These are phyloP conservation scores for Parasteatoda tepidariorum DNA, from an alignment of 1,140 invertebrate species.

Conservation along the genomic window DNA sequence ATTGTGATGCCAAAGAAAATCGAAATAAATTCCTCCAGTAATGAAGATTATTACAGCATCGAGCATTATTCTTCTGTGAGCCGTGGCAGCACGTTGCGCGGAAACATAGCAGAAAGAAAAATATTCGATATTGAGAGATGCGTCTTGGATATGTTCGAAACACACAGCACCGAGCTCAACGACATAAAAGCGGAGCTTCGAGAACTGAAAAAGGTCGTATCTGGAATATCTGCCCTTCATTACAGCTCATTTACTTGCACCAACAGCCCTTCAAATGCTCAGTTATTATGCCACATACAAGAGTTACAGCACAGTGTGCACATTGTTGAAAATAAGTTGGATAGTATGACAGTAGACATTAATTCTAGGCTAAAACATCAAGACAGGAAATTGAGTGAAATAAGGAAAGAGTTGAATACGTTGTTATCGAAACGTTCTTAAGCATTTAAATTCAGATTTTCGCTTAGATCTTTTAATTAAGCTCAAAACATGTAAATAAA, in stretches of 20 bases:
- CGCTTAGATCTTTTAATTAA: not conserved
- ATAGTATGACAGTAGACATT: slow-evolving; percentile 52
- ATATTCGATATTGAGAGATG: slow-evolving; percentile 51
- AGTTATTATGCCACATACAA: slow-evolving; percentile 53
- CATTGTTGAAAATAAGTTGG: slow-evolving; percentile 53
- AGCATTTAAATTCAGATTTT: not conserved
- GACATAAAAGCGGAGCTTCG: slow-evolving; percentile 45
- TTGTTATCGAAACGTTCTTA: slow-evolving; percentile 34
- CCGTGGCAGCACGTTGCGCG: slow-evolving; percentile 30
- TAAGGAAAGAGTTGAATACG: slow-evolving; percentile 53
- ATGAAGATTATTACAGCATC: slow-evolving; percentile 59
- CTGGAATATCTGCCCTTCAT: slow-evolving; percentile 33
- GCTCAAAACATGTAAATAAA: slow-evolving; percentile 41
- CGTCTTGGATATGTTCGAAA: slow-evolving; percentile 51
- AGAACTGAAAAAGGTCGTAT: slow-evolving; percentile 45
- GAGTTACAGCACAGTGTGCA: slow-evolving; percentile 57
- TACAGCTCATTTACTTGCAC: slow-evolving; percentile 13
- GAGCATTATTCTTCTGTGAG: slow-evolving; percentile 34
- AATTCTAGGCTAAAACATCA: slow-evolving; percentile 55
- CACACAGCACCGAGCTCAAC: slow-evolving; percentile 30
- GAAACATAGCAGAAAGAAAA: slow-evolving; percentile 24
- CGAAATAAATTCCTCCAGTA: slow-evolving; percentile 52
- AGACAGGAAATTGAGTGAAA: slow-evolving; percentile 50
- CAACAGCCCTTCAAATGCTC: slow-evolving; percentile 44
- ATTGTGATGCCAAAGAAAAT: slow-evolving; percentile 48